Conservation (phyloP, 2,113 vertebrate species). For the Nesoenas mayeri region DNA sequence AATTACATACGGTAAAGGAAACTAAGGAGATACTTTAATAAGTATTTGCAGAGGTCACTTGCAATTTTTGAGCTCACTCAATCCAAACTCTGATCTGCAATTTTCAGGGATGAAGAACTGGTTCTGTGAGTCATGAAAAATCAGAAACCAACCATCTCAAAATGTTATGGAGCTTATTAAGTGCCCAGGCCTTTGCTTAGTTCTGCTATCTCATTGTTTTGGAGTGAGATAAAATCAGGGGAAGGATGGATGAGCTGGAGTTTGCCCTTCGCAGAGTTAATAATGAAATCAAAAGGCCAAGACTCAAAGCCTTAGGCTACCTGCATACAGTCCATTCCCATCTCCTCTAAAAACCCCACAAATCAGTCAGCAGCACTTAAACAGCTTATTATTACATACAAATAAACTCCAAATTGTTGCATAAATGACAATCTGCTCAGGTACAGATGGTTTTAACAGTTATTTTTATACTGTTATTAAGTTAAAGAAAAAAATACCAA, state of each 20-base stretch:
- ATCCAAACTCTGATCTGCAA: neutral
- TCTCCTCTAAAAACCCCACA: neutral
- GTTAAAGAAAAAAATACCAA: neutral
- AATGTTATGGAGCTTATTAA: neutral
- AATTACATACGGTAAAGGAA: neutral
- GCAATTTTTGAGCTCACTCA: neutral
- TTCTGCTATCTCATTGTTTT: neutral
- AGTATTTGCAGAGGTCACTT: neutral
- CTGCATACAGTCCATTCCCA: neutral
- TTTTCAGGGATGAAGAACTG: neutral
- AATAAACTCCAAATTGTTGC: slow-evolving; percentile 10
- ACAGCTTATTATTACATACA: slow-evolving; percentile 6
- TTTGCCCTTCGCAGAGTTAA: neutral
- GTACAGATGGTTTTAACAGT: slow-evolving; percentile 55
- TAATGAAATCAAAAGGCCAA: neutral
- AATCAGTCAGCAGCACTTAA: neutral
- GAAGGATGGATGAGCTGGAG: neutral
- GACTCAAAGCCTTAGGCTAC: neutral
- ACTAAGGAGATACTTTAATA: neutral
- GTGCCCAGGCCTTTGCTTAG: neutral
- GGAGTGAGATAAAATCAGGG: neutral
- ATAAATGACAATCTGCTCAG: slow-evolving; percentile 56
- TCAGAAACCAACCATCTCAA: neutral
- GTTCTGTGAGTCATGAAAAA: neutral
- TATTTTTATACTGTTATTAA: slow-evolving; percentile 37